A percentile compares a stretch with the other conserved stretches of the same genome.
Evolutionary conservation across 2,888 invertebrate species (phyloP).

Genomic region (Mythimna loreyi): DNA sequence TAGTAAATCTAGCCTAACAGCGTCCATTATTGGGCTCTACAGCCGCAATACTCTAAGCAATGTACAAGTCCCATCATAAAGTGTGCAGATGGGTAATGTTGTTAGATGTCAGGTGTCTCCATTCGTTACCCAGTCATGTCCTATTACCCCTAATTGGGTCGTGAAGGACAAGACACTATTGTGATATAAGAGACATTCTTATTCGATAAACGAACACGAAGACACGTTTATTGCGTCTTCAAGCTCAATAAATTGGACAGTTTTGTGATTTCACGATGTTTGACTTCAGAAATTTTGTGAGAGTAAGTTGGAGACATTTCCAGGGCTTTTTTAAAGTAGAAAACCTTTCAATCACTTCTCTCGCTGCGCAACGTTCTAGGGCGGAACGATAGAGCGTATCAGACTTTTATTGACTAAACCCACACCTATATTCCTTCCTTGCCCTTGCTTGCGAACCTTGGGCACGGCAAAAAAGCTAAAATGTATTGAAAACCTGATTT

Average conservation of each 20-base stretch:
- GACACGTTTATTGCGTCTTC: slow-evolving; percentile 28
- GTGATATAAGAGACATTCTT: slow-evolving; percentile 42
- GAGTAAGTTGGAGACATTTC: too few relatives aligned
- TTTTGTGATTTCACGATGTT: neutral
- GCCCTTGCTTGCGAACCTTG: too few relatives aligned
- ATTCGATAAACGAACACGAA: slow-evolving; percentile 36
- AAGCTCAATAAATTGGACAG: slow-evolving; percentile 2
- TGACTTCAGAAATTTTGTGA: neutral
- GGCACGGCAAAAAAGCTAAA: too few relatives aligned
- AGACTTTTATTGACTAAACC: too few relatives aligned
- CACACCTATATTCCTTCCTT: too few relatives aligned
- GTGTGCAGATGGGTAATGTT: slow-evolving; percentile 60
- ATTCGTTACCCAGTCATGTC: slow-evolving; percentile 74
- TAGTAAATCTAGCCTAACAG: neutral
- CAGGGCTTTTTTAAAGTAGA: too few relatives aligned
- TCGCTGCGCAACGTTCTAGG: too few relatives aligned
- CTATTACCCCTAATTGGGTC: slow-evolving; percentile 82
- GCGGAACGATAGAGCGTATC: too few relatives aligned
- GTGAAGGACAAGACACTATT: slow-evolving; percentile 51
- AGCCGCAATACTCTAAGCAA: slow-evolving; percentile 3
- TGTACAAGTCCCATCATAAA: slow-evolving; percentile 44
- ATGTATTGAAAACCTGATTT: too few relatives aligned
- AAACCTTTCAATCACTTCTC: too few relatives aligned
- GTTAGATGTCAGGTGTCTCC: slow-evolving; percentile 81
- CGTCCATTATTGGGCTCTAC: neutral